These are phyloP conservation scores for Stenodera caucasica DNA, from an alignment of 2,888 invertebrate genomes.

Conservation along the genomic window DNA sequence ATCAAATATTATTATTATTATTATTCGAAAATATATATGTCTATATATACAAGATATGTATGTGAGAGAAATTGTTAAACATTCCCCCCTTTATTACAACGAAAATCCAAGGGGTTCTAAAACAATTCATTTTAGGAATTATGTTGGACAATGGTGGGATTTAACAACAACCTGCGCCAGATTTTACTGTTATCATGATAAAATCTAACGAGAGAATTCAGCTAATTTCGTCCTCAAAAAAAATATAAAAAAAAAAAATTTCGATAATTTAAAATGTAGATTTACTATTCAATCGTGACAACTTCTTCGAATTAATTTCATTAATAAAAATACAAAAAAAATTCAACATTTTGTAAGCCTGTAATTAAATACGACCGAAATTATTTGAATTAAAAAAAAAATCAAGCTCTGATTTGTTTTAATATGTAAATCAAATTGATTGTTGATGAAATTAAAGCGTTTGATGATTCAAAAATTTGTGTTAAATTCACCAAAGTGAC, in stretches of 20 bases:
- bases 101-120: conserved; percentile 3
- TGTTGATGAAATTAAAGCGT: conserved; percentile 1
- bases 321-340: too few relatives aligned
- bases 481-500: too few relatives aligned
- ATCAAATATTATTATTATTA: too few relatives aligned
- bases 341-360: neutral
- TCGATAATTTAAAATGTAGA: neutral
- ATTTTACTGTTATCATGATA: neutral
- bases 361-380: neutral
- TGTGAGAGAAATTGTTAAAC: neutral
- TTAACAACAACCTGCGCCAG: conserved; percentile 4
- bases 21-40: too few relatives aligned
- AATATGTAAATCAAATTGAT: neutral
- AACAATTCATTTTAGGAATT: conserved; percentile 8
- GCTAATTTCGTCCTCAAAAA: neutral
- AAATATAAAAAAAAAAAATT: neutral
- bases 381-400: too few relatives aligned
- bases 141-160: conserved; percentile 3
- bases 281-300: neutral
- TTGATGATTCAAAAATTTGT: too few relatives aligned
- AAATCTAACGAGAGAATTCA: neutral
- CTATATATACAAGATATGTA: neutral
- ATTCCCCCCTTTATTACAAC: neutral
- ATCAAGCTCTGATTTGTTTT: neutral
- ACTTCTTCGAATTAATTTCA: neutral